Conservation (phyloP, 2,888 invertebrate species). For the Dasysyrphus albostriatus region DNA sequence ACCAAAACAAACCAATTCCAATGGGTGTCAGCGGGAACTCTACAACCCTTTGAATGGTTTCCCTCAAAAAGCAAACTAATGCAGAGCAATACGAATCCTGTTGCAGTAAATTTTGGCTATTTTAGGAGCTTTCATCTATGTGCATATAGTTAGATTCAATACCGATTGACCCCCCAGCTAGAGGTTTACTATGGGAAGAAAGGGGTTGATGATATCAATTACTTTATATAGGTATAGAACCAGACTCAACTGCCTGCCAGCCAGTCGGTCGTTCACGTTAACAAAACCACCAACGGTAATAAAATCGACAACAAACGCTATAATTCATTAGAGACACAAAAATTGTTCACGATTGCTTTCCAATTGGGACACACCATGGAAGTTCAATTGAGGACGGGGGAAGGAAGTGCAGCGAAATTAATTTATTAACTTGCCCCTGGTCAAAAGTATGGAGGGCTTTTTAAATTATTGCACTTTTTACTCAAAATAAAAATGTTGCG, state of each 20-base stretch:
- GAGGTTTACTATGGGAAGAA: background rate
- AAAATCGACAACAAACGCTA: slow-evolving; percentile 78
- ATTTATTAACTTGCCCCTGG: slow-evolving; percentile 69
- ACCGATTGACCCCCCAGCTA: background rate
- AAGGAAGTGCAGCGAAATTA: slow-evolving; percentile 49
- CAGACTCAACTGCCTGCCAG: slow-evolving; percentile 49
- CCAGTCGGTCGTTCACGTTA: slow-evolving; percentile 60
- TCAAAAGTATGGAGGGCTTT: slow-evolving; percentile 39
- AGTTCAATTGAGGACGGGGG: slow-evolving; percentile 17
- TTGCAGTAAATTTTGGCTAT: slow-evolving; percentile 68
- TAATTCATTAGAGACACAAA: slow-evolving; percentile 78
- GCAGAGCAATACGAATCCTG: slow-evolving; percentile 68
- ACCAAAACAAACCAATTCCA: slow-evolving; percentile 70
- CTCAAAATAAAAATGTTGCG: slow-evolving; percentile 75
- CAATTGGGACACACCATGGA: slow-evolving; percentile 76
- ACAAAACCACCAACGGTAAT: slow-evolving; percentile 78
- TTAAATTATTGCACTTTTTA: slow-evolving; percentile 74
- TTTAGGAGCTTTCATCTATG: slow-evolving; percentile 34
- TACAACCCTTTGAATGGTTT: slow-evolving; percentile 46
- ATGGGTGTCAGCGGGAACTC: slow-evolving; percentile 22
- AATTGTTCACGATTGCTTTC: slow-evolving; percentile 76
- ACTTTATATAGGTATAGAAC: slow-evolving; percentile 32
- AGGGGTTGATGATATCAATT: slow-evolving; percentile 54
- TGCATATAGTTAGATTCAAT: background rate
- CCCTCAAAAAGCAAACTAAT: slow-evolving; percentile 68